Evolutionary conservation across 2,113 vertebrate genomes (phyloP).

Genomic region (Geococcyx californianus): DNA sequence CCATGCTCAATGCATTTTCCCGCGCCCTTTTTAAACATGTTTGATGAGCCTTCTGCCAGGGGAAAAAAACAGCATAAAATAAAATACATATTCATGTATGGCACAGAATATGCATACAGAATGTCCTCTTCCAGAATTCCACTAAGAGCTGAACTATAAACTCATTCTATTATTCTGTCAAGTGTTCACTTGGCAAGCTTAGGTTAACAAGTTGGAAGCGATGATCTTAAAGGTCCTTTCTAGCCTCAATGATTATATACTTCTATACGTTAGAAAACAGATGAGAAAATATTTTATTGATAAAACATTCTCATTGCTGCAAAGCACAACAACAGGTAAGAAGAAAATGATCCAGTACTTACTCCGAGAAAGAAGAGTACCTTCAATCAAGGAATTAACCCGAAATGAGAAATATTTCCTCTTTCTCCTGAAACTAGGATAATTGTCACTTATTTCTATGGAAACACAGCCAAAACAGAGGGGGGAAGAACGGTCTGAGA

Average conservation of each 20-base stretch:
- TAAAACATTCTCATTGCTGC: neutral
- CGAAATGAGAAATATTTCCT: neutral
- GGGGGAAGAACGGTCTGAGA: neutral
- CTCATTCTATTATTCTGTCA: neutral
- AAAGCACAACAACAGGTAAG: neutral
- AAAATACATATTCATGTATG: neutral
- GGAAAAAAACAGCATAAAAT: neutral
- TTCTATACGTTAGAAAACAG: neutral
- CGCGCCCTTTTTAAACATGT: neutral
- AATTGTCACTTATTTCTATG: neutral
- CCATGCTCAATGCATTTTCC: neutral
- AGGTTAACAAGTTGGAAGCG: no score
- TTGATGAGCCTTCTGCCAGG: neutral
- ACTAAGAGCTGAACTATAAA: neutral
- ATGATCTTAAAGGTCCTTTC: no score
- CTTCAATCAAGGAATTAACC: neutral
- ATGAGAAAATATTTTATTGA: neutral
- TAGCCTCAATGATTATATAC: no score
- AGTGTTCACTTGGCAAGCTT: neutral
- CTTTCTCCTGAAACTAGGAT: neutral
- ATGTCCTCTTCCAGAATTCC: neutral
- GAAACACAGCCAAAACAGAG: neutral
- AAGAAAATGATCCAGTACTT: neutral
- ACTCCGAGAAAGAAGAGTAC: neutral
- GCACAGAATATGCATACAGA: neutral